Evolutionary conservation across 2,888 invertebrate genomes (phyloP).

Genomic region (Agonopterix heracliana): DNA sequence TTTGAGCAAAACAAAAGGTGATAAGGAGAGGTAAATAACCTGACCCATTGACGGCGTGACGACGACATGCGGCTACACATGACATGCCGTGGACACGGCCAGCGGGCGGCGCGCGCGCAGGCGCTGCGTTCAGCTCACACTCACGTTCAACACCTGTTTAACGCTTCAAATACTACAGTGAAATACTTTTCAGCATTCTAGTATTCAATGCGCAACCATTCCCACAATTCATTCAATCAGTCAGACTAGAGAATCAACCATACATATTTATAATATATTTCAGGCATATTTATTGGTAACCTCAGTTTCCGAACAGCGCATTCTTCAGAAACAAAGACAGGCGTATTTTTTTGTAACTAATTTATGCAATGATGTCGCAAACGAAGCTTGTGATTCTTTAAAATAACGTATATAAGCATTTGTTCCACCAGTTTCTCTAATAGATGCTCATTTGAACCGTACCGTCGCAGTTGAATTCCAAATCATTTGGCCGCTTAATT

Average conservation of each 20-base stretch:
- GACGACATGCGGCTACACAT: conserved; percentile 27
- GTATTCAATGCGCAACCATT: background rate
- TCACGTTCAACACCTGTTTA: conserved; percentile 52
- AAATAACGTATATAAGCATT: conserved; percentile 31
- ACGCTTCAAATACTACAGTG: conserved; percentile 49
- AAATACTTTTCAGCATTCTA: conserved; percentile 17
- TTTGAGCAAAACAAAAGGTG: conserved; percentile 74
- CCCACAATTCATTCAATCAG: no score
- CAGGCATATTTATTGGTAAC: no score
- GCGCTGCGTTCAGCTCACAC: conserved; percentile 21
- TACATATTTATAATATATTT: no score
- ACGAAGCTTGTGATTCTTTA: conserved; percentile 18
- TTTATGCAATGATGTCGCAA: conserved; percentile 20
- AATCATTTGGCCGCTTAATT: conserved; percentile 60
- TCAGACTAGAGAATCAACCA: no score
- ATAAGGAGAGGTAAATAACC: conserved; percentile 74
- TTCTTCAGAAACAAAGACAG: no score
- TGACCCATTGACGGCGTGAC: conserved; percentile 66
- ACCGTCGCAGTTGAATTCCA: conserved; percentile 46
- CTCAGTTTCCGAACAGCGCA: no score
- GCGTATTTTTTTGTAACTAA: conserved; percentile 4
- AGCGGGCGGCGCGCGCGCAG: conserved; percentile 22
- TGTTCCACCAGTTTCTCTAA: conserved; percentile 50
- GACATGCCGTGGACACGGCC: conserved; percentile 20
- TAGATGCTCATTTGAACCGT: conserved; percentile 49